phyloP scores from a whole-genome alignment of 2,888 invertebrate genomes.

The Dexiosoma caninum region DNA sequence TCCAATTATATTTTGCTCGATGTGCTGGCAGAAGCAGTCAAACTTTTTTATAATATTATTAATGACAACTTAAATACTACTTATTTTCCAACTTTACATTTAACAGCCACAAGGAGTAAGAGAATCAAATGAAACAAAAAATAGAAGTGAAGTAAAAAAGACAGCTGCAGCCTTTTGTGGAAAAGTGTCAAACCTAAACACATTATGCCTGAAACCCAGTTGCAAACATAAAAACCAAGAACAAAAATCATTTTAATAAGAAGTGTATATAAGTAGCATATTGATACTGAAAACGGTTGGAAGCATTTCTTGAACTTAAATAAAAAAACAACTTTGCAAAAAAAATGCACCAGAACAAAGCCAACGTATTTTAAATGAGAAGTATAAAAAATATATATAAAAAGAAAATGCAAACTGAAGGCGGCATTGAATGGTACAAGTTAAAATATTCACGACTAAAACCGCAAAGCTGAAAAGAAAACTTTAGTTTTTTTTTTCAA shows the following conservation, averaged over 20 bases:
- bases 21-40: constrained; percentile 17
- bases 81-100: constrained; percentile 34
- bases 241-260: background rate
- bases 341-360: background rate
- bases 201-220: background rate
- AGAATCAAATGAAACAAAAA: background rate
- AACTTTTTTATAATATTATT: constrained; percentile 55
- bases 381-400: background rate
- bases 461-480: background rate
- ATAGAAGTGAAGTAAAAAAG: too few relatives aligned
- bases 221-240: background rate
- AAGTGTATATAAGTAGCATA: background rate
- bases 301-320: background rate
- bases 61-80: constrained; percentile 59
- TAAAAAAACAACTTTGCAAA: background rate
- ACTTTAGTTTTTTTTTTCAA: background rate
- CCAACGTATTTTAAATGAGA: background rate
- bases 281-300: background rate
- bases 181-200: constrained; percentile 21
- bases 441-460: background rate
- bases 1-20: too few relatives aligned
- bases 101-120: background rate
- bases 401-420: background rate
- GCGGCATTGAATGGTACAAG: background rate
- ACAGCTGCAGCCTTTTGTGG: background rate